phyloP scores from a whole-genome alignment of 2,113 vertebrate genomes.

The Perognathus longimembris region DNA sequence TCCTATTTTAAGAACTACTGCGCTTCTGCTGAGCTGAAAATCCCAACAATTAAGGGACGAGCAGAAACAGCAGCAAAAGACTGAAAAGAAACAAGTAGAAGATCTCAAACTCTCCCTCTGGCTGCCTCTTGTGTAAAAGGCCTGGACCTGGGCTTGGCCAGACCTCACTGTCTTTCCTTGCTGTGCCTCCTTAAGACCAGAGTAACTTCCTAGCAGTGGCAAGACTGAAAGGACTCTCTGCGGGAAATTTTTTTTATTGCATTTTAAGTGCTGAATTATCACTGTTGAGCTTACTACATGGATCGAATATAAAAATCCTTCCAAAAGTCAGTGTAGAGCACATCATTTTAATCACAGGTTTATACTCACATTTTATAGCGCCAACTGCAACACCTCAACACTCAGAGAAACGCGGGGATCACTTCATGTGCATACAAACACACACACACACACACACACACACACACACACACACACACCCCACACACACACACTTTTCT shows the following conservation, averaged over 20 bases:
- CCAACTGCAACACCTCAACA: background rate
- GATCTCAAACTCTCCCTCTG: background rate
- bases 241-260: background rate
- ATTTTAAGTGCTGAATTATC: background rate
- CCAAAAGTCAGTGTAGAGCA: background rate
- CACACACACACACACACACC: background rate
- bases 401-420: background rate
- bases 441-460: no score
- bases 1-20: background rate
- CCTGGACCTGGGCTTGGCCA: background rate
- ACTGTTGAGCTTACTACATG: background rate
- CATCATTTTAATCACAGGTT: background rate
- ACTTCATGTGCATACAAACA: background rate
- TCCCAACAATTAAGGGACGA: background rate
- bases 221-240: background rate
- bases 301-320: background rate
- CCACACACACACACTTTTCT: background rate
- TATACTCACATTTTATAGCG: background rate
- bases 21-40: background rate
- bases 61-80: background rate
- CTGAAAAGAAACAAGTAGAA: background rate
- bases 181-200: background rate
- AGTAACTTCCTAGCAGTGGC: background rate
- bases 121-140: background rate
- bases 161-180: background rate